Percentiles rank a stretch among this genome's conserved stretches.
Conservation (phyloP, 2,797 vertebrate genomes). For the Propithecus perrieri region DNA sequence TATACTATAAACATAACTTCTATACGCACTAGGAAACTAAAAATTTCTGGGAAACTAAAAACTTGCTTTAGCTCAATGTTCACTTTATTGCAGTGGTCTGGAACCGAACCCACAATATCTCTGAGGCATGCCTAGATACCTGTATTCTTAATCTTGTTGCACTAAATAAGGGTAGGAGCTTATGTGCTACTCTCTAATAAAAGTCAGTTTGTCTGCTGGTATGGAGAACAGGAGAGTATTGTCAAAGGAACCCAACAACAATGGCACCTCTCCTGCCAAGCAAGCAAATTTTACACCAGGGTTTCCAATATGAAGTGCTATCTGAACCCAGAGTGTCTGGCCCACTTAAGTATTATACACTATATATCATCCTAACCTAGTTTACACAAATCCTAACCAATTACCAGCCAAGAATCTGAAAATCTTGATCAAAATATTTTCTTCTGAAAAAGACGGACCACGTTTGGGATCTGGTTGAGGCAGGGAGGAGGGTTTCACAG, state of each 20-base stretch:
- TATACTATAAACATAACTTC: neutral
- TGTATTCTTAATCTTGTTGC: neutral
- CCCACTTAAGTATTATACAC: neutral
- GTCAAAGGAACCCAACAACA: neutral
- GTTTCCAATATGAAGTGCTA: neutral
- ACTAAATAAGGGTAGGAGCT: neutral
- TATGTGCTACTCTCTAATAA: neutral
- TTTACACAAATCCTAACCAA: constrained; percentile 15
- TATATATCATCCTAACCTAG: neutral
- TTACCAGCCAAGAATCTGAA: neutral
- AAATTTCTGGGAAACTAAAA: neutral
- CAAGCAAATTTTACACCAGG: neutral
- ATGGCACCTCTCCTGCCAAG: neutral
- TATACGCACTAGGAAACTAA: neutral
- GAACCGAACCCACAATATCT: neutral
- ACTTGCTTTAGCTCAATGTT: neutral
- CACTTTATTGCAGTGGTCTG: neutral
- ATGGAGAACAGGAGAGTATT: neutral
- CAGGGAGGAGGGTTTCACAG: neutral
- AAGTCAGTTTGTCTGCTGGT: constrained; percentile 11
- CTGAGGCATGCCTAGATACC: neutral
- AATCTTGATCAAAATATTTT: constrained; percentile 19
- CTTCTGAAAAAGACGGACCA: neutral
- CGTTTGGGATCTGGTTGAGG: neutral
- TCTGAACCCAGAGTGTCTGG: neutral